Evolutionary conservation across 2,113 vertebrate genomes (phyloP), one percentile per base, ranked within the genome.

Genomic region (Gymnogyps californianus): DNA sequence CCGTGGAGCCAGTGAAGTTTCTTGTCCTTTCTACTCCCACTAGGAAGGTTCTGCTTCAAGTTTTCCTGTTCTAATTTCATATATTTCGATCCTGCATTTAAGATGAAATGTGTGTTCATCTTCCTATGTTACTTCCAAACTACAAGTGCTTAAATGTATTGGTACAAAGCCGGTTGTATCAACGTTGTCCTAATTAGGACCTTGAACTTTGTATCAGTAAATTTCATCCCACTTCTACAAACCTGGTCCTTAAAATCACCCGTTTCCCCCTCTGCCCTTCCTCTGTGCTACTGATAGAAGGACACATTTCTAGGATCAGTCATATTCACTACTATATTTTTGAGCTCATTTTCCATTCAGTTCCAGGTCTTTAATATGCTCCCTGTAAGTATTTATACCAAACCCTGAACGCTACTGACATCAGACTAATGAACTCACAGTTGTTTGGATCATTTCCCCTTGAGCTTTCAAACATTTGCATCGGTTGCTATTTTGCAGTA

Each of bases 371-470:
- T 89, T 58, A 54, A 46, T 31, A 31, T 64, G n/a, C 16, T 79
- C 47, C 29, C 65, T 29, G 10, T 38, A 51, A 89, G 38, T 72
- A 78, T 80, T 76, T 94, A 71, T 47, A 79, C 16, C 65, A 85
- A 76, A 72, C 18, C 40, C 70, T 31, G 79, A 85, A 62, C 1
- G 4, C 29, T 82, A 31, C 65, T 59, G 65, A 79, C 70, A 82
- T 38, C 51, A 55, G 55, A 71, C 87, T 92, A 79, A 94, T 40
- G 82, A 95, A 85, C 62, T 59, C 71, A 28, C 31, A 72, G 75
- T 26, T 52, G 52, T 76, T 42, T 66, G 44, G 66, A 84, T 79
- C 66, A 28, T 70, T 38, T 82, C 49, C 75, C 78, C 70, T 51
- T 42, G 74, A 75, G 88, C 79, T 85, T 91, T 90, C 70, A 25